Base-by-base conservation (phyloP, 2,888 invertebrate genomes). In the Phengaris alcon region DNA sequence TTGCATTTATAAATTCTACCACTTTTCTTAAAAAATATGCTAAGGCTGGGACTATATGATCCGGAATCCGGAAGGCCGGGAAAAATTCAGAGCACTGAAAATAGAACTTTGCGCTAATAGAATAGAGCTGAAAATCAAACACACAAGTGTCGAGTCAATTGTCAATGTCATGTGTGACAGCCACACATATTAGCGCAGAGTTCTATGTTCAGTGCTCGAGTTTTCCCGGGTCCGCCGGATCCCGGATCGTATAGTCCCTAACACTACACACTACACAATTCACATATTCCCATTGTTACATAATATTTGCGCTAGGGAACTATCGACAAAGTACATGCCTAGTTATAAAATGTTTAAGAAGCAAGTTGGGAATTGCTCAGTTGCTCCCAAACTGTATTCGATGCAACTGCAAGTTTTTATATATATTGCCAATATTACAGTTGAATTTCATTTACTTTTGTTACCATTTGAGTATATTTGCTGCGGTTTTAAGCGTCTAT, bases 281-380 rank as follows among this genome's bases (percentile, higher is more conserved):
- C 22, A 22, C 22, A 13, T 7, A n/a, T 8, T 9, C 9, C 6
- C 10, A 22, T 3, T 64, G 35, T 64, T 6, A 35, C 35, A 64
- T 6, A 64, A 64, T 64, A 64, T 64, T 64, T 13, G 13, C 64
- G 10, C 64, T 44, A 44, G 64, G 35, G 22, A 64, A 64, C 64
- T 64, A 64, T 64, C 64, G 64, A 64, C 64, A 64, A 64, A 64
- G 64, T 64, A 22, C 70, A 70, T 22, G 22, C 10, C 22, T 70
- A 22, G 54, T 72, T 72, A 54, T 72, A 54, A 72, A 72, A 72
- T 54, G 51, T 72, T 72, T 54, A 22, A 72, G 72, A 48, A 22
- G 51, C 48, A 70, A 70, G 70, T 52, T 70, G 13, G 35, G 64
- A 64, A 64, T 64, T 64, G 64, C 64, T 12, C 64, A 44, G 64